Evolutionary conservation across 2,113 vertebrate genomes (phyloP).

Genomic region (Gadus macrocephalus): DNA sequence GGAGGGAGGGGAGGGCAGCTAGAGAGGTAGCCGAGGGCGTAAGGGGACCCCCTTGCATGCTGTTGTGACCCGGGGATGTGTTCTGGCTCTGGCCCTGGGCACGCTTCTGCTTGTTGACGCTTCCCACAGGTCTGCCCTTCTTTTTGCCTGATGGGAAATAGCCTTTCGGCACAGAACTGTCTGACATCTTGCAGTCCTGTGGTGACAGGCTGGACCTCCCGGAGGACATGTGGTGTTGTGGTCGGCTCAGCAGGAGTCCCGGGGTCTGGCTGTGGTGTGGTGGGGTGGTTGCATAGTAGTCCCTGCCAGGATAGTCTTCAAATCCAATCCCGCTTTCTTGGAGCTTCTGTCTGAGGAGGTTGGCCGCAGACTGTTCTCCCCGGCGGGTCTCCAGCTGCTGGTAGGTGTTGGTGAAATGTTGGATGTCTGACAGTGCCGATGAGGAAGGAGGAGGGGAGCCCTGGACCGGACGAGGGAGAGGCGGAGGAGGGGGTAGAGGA

Average conservation of each 20-base stretch:
- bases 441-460: slow-evolving; percentile 75
- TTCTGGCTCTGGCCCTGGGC: slow-evolving; percentile 58
- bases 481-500: slow-evolving; percentile 73
- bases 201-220: slow-evolving; percentile 57
- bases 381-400: slow-evolving; percentile 75
- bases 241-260: slow-evolving; percentile 64
- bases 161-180: slow-evolving; percentile 82
- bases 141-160: slow-evolving; percentile 99
- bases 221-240: slow-evolving; percentile 65
- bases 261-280: slow-evolving; percentile 64
- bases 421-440: slow-evolving; percentile 76
- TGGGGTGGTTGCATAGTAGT: slow-evolving; percentile 66
- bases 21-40: slow-evolving; percentile 22
- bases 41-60: slow-evolving; percentile 20
- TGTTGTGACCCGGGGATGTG: slow-evolving; percentile 23
- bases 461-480: slow-evolving; percentile 71
- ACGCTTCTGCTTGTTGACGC: slow-evolving; percentile 94
- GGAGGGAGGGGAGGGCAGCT: slow-evolving; percentile 31
- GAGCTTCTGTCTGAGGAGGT: slow-evolving; percentile 73
- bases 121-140: slow-evolving; percentile 93
- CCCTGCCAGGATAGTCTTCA: slow-evolving; percentile 70
- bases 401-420: slow-evolving; percentile 76
- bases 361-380: slow-evolving; percentile 74
- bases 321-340: slow-evolving; percentile 72
- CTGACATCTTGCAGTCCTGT: slow-evolving; percentile 62